These are phyloP conservation scores for Shinisaurus crocodilurus DNA, from an alignment of 2,113 vertebrate species.

Conservation along the genomic window DNA sequence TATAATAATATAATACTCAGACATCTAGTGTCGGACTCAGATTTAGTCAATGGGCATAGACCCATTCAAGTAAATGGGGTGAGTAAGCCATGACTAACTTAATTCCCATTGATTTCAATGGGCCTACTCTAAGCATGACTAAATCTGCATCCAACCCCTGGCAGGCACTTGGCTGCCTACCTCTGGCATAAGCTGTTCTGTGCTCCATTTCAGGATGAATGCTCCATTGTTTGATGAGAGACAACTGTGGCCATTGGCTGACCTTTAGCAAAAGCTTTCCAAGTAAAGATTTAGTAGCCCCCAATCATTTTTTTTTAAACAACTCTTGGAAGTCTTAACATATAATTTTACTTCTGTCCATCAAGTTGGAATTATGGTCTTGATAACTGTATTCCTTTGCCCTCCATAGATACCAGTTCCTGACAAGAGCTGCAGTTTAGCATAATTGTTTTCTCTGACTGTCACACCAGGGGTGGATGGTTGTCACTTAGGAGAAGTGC, in stretches of 20 bases:
- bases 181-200: not conserved
- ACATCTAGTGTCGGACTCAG: no score
- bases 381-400: conserved; percentile 1
- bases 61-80: no score
- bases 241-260: not conserved
- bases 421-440: conserved; percentile 16
- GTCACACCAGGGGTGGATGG: not conserved
- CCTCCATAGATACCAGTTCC: not conserved
- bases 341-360: conserved; percentile 21
- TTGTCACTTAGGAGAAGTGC: conserved; percentile 27
- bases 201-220: not conserved
- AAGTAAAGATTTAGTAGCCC: not conserved
- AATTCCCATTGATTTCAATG: no score
- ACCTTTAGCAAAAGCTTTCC: not conserved
- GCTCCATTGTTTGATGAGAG: not conserved
- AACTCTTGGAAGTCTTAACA: not conserved
- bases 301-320: not conserved
- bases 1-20: no score
- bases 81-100: no score
- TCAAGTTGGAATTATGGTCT: conserved; percentile 18
- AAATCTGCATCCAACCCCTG: no score
- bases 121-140: no score
- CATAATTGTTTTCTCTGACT: conserved; percentile 11
- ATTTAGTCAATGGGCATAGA: no score
- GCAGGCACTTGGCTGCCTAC: no score